phyloP scores from a whole-genome alignment of 2,797 vertebrate genomes.

The Sebastes hubbsi region DNA sequence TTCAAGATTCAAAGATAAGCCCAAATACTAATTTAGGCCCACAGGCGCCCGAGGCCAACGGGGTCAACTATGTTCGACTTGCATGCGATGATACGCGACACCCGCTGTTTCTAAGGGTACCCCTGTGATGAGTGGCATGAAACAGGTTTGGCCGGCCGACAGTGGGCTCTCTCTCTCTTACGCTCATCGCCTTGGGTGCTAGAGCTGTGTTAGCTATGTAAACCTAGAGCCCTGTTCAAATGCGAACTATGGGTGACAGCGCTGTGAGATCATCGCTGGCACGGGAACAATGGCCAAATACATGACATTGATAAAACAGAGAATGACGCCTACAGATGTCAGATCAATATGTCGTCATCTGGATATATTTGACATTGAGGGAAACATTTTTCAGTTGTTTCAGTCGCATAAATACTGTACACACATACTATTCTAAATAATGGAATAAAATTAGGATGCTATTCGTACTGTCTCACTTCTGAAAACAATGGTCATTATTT shows the following conservation, averaged over 20 bases:
- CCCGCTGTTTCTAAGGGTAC: conserved; percentile 55
- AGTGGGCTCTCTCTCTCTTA: conserved; percentile 39
- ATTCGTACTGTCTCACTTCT: not conserved
- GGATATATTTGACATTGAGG: not conserved
- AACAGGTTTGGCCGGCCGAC: conserved; percentile 67
- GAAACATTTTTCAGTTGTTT: too few relatives aligned
- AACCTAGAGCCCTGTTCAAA: conserved; percentile 69
- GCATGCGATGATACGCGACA: conserved; percentile 69
- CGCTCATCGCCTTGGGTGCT: conserved; percentile 56
- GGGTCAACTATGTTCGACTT: conserved; percentile 64
- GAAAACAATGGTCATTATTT: not conserved
- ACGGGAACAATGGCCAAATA: conserved; percentile 51
- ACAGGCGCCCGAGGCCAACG: conserved; percentile 42
- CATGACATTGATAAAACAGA: conserved; percentile 47
- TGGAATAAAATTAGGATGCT: not conserved
- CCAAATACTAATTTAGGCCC: conserved; percentile 63
- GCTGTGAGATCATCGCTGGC: conserved; percentile 72
- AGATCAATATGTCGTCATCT: conserved; percentile 7
- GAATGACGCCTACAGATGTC: conserved; percentile 30
- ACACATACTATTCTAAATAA: not conserved
- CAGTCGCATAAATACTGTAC: not conserved
- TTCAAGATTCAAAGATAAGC: conserved; percentile 69
- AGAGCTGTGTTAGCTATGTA: conserved; percentile 49
- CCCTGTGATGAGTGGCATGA: conserved; percentile 59
- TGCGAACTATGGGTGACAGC: conserved; percentile 49